phyloP scores from a whole-genome alignment of 2,113 vertebrate species.

The Ondatra zibethicus region DNA sequence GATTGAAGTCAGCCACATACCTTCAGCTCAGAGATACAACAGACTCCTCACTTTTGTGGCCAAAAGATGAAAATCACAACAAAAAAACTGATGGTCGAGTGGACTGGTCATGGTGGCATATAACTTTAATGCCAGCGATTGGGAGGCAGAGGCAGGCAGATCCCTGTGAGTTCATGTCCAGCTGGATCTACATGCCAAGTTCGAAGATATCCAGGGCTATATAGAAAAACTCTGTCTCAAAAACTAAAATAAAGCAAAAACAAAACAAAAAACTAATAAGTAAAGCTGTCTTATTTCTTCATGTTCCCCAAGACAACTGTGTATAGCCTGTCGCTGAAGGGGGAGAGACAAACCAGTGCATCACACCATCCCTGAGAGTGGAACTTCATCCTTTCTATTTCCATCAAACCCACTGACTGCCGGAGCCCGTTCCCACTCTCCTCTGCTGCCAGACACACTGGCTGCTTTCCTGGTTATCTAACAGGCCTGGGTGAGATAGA shows the following conservation, averaged over 20 bases:
- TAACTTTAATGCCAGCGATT: neutral
- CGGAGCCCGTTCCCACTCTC: slow-evolving; percentile 12
- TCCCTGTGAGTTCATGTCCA: neutral
- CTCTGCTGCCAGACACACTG: slow-evolving; percentile 39
- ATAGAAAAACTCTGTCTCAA: neutral
- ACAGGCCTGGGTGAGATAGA: slow-evolving; percentile 31
- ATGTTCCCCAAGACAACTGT: slow-evolving; percentile 54
- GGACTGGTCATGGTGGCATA: neutral
- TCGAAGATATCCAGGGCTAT: neutral
- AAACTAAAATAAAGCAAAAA: neutral
- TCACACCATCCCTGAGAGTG: slow-evolving; percentile 59
- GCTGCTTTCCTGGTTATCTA: slow-evolving; percentile 51
- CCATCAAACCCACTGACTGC: slow-evolving; percentile 66
- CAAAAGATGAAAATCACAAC: slow-evolving; percentile 76
- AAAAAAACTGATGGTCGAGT: neutral
- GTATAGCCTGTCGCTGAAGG: slow-evolving; percentile 70
- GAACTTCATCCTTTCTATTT: slow-evolving; percentile 54
- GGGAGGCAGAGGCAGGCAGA: neutral
- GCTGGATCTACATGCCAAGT: neutral
- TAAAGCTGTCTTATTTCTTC: slow-evolving; percentile 55
- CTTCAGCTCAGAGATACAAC: slow-evolving; percentile 29
- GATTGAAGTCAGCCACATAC: slow-evolving; percentile 52
- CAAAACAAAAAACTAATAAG: neutral
- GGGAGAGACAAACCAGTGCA: slow-evolving; percentile 78
- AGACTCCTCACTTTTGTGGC: slow-evolving; percentile 70